phyloP scores from a whole-genome alignment of 1,140 invertebrate species.

The Procambarus clarkii region DNA sequence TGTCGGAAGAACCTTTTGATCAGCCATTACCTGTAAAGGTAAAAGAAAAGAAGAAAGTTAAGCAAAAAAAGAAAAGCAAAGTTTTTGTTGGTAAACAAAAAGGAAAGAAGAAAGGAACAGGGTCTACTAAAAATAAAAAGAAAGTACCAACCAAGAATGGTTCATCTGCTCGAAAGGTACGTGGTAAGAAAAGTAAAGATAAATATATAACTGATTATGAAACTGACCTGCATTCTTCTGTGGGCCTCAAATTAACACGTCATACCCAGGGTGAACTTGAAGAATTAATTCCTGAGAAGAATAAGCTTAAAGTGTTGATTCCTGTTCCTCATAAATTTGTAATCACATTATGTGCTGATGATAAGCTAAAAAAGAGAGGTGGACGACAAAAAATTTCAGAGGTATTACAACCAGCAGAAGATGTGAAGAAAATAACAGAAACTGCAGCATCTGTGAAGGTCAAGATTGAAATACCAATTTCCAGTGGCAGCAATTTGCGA shows the following conservation, averaged over 20 bases:
- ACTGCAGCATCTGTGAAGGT: not conserved
- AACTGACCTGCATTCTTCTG: conserved; percentile 18
- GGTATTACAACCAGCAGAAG: not conserved
- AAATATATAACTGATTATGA: conserved; percentile 39
- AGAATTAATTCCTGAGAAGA: conserved; percentile 43
- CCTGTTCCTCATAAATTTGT: conserved; percentile 51
- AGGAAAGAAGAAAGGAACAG: conserved; percentile 7
- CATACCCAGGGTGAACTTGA: conserved; percentile 61
- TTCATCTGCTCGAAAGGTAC: conserved; percentile 19
- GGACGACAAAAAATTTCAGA: conserved; percentile 16
- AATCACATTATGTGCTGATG: conserved; percentile 41
- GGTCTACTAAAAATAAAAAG: conserved; percentile 21
- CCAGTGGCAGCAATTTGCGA: not conserved
- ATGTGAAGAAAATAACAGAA: conserved; percentile 6
- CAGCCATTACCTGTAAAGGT: not conserved
- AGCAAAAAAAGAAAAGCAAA: conserved; percentile 13
- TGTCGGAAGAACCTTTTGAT: conserved; percentile 41
- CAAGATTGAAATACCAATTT: not conserved
- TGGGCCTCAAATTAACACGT: conserved; percentile 52
- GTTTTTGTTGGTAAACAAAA: conserved; percentile 1
- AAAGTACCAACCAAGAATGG: conserved; percentile 28
- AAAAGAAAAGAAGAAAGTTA: not conserved
- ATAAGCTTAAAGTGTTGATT: conserved; percentile 54
- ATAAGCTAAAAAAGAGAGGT: conserved; percentile 49
- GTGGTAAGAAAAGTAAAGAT: conserved; percentile 25